phyloP scores from a whole-genome alignment of 2,113 vertebrate genomes.

The Odontophorus gujanensis region DNA sequence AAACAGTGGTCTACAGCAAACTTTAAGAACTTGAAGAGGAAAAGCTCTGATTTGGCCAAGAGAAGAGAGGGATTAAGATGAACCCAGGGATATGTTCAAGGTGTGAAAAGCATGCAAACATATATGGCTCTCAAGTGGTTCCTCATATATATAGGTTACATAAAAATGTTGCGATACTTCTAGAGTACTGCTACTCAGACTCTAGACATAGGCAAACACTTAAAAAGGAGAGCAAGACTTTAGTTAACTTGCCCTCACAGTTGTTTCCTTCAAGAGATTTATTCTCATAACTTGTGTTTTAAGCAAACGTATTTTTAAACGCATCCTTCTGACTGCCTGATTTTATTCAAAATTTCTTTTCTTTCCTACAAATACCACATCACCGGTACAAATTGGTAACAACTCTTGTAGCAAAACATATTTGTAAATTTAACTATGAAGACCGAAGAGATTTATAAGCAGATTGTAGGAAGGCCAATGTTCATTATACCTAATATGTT shows the following conservation, averaged over 20 bases:
- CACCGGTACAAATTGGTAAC: not conserved
- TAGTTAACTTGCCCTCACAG: not conserved
- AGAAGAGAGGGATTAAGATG: not conserved
- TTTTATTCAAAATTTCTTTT: not conserved
- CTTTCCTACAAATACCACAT: not conserved
- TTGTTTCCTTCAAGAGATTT: not conserved
- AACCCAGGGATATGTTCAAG: not conserved
- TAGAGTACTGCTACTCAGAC: not conserved
- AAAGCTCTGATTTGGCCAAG: not conserved
- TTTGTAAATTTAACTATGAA: not conserved
- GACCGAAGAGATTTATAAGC: not conserved
- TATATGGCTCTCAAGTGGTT: not conserved
- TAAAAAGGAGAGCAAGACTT: not conserved
- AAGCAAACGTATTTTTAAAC: not conserved
- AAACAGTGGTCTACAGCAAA: not conserved
- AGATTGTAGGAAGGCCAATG: not conserved
- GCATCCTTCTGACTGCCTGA: not conserved
- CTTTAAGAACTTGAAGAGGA: not conserved
- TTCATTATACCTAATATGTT: not conserved
- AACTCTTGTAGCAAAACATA: not conserved
- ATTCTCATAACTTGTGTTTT: not conserved
- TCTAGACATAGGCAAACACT: not conserved
- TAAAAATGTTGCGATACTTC: accelerated
- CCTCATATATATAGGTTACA: not conserved
- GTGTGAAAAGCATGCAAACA: not conserved